Evolutionary conservation across 2,113 vertebrate genomes (phyloP).

Genomic region (Microtus pennsylvanicus): DNA sequence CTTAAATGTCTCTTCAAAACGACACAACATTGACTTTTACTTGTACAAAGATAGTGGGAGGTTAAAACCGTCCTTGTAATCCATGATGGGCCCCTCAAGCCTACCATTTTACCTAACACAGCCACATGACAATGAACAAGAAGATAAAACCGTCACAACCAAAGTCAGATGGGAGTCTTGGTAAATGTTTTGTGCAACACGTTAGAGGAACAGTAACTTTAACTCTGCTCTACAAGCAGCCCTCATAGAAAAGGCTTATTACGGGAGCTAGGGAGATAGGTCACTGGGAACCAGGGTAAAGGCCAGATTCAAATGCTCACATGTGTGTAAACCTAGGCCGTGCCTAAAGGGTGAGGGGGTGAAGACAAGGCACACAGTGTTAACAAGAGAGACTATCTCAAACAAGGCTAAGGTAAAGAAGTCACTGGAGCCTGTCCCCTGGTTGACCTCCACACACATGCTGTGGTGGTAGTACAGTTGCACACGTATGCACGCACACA

Average conservation of each 20-base stretch:
- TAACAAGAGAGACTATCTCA: background rate
- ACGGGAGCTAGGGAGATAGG: background rate
- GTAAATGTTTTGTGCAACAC: background rate
- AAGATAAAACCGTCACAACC: background rate
- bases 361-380: background rate
- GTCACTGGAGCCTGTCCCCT: background rate
- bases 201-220: background rate
- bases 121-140: background rate
- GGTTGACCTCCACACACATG: background rate
- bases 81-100: background rate
- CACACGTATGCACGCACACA: too few relatives aligned
- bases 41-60: conserved; percentile 6
- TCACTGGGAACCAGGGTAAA: background rate
- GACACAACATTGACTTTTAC: conserved; percentile 82
- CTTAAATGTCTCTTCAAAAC: conserved; percentile 81
- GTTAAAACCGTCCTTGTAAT: conserved; percentile 9
- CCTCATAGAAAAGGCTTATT: background rate
- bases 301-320: background rate
- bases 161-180: background rate
- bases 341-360: background rate
- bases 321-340: background rate
- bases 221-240: background rate
- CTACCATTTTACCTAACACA: background rate
- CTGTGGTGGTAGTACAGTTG: too few relatives aligned
- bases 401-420: background rate